Base-by-base conservation (phyloP, 1,140 invertebrate species). In the Caenorhabditis brenneri region DNA sequence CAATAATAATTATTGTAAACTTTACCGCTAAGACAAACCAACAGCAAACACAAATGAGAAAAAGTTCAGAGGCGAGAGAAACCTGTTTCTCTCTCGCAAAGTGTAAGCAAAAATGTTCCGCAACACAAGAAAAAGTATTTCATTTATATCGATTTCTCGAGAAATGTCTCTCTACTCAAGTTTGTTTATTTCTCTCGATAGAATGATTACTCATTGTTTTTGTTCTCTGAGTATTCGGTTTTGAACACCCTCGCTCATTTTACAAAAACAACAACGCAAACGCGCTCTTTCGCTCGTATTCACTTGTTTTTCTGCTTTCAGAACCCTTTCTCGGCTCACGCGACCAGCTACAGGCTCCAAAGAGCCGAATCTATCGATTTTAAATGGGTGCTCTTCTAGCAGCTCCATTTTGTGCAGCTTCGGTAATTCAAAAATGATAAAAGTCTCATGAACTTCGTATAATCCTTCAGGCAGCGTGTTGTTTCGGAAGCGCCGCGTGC, bases 401-500 rank as follows among this genome's bases (percentile, higher is more conserved):
- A 10, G 87, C 86, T 33, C 88, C 88, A 12, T 82, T 84, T 16
- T 90, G 89, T 79, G 89, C 89, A 29, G 84, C 87, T 48, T 88
- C 89, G 48, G 88, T 89, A 83, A n/a, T n/a, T n/a, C n/a, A n/a
- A 84, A 78, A 80, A 42, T 60, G 39, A 19, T 10, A n/a, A n/a
- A n/a, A n/a, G n/a, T n/a, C n/a, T n/a, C n/a, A n/a, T n/a, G n/a
- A n/a, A n/a, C n/a, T n/a, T n/a, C n/a, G n/a, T n/a, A n/a, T n/a
- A n/a, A n/a, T n/a, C n/a, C 81, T 87, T n/a, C 82, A 99, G 97
- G 92, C 97, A 86, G 97, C 97, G 4, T 98, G 97, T 91, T 97
- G 98, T 91, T 99, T 96, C 92, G 96, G 96, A 53, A 96, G 95
- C 92, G 94, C 97, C 85, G 98, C 97, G 0, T 98, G 96, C 91